Evolutionary conservation across 37 sponge, comb jelly and placozoan species (phyloP).

Genomic region (Crambe crambe): DNA sequence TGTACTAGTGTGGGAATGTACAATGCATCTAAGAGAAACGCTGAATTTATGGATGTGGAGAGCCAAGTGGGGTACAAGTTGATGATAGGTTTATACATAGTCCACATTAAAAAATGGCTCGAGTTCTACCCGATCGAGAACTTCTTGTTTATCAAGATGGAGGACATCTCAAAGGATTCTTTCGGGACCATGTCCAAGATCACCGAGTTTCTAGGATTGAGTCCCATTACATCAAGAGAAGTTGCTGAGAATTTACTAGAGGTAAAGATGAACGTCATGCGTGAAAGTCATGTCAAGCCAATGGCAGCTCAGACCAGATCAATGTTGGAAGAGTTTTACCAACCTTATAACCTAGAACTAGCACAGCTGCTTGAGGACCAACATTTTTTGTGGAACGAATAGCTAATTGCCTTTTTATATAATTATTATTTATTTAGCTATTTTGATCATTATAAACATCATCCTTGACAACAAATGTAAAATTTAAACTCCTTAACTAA

Average conservation of each 20-base stretch:
- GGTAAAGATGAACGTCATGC: neutral
- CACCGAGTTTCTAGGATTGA: constrained; percentile 32
- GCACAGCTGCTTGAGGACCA: constrained; percentile 33
- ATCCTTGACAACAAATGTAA: too few relatives aligned
- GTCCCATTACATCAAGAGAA: neutral
- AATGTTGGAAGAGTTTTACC: constrained; percentile 23
- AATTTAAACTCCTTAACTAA: too few relatives aligned
- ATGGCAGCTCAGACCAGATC: constrained; percentile 12
- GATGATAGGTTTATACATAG: constrained; percentile 15
- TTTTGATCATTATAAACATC: too few relatives aligned
- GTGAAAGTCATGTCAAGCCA: neutral
- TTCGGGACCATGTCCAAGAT: neutral
- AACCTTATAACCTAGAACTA: constrained; percentile 39
- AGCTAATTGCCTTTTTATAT: too few relatives aligned
- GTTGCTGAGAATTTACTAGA: neutral
- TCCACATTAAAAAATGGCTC: constrained; percentile 44
- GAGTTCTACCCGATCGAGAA: constrained; percentile 37
- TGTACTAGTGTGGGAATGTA: neutral
- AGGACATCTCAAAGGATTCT: constrained; percentile 19
- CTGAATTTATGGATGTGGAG: neutral
- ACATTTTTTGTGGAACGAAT: constrained; percentile 33
- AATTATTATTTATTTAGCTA: too few relatives aligned
- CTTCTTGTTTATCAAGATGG: constrained; percentile 49
- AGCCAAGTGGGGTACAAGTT: neutral
- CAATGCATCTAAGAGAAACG: neutral